Evolutionary conservation across 2,888 invertebrate species (phyloP).

Genomic region (Nemoura dubitans): DNA sequence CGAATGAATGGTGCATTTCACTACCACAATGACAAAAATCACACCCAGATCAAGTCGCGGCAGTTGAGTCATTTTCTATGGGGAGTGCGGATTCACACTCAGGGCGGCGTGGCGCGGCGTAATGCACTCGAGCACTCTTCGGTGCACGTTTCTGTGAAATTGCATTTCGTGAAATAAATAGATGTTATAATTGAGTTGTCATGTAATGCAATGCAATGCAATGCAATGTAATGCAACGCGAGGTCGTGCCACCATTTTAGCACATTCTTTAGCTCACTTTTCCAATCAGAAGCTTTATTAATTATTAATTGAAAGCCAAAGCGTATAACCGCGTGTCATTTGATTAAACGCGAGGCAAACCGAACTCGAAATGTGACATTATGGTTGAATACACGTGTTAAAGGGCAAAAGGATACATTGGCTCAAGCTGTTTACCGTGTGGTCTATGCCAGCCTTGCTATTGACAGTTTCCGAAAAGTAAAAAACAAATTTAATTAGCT

Average conservation of each 20-base stretch:
- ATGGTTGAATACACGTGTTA: background rate
- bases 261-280: background rate
- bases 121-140: background rate
- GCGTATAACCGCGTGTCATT: background rate
- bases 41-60: slow-evolving; percentile 18
- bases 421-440: background rate
- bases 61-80: slow-evolving; percentile 21
- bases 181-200: background rate
- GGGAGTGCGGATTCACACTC: background rate
- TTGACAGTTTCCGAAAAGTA: background rate
- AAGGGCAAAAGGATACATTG: background rate
- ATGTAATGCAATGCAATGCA: background rate
- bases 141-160: background rate
- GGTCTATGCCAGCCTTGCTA: background rate
- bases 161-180: background rate
- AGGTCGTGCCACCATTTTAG: no score
- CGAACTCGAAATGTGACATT: background rate
- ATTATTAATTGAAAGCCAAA: background rate
- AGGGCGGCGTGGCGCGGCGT: background rate
- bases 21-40: slow-evolving; percentile 36
- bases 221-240: no score
- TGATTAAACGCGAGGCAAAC: background rate
- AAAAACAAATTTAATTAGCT: slow-evolving; percentile 3
- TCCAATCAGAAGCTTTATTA: background rate
- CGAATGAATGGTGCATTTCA: slow-evolving; percentile 35